Conservation (phyloP, 2,888 invertebrate species). For the Sisyra terminalis region DNA sequence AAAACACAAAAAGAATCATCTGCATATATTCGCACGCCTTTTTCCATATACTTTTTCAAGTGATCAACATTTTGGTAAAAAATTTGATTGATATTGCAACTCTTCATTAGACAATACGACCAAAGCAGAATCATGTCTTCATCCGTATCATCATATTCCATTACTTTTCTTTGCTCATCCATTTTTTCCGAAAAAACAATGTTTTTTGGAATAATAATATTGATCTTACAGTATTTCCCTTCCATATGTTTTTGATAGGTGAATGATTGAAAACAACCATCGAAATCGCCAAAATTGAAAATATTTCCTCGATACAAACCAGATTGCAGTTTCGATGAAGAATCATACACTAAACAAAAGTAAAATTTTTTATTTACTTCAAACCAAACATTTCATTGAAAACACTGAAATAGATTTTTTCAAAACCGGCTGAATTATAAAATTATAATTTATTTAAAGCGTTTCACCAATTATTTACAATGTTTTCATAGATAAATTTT, state of each 20-base stretch:
- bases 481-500: no score
- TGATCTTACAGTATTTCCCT: conserved; percentile 1
- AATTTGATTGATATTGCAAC: conserved; percentile 2
- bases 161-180: not conserved
- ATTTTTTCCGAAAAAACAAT: not conserved
- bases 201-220: not conserved
- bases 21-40: not conserved
- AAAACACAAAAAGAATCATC: not conserved
- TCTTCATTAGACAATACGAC: conserved; percentile 1
- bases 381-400: no score
- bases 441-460: no score
- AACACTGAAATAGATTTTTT: no score
- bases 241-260: not conserved
- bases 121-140: not conserved
- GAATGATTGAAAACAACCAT: not conserved
- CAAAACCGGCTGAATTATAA: no score
- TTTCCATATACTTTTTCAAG: not conserved
- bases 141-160: not conserved
- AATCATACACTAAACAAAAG: conserved; percentile 1
- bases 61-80: not conserved
- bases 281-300: not conserved
- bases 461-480: no score
- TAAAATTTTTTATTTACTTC: no score
- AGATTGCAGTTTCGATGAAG: not conserved
- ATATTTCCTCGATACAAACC: not conserved